Evolutionary conservation across 1,140 invertebrate genomes (phyloP).

Genomic region (Meloidogyne hapla): DNA sequence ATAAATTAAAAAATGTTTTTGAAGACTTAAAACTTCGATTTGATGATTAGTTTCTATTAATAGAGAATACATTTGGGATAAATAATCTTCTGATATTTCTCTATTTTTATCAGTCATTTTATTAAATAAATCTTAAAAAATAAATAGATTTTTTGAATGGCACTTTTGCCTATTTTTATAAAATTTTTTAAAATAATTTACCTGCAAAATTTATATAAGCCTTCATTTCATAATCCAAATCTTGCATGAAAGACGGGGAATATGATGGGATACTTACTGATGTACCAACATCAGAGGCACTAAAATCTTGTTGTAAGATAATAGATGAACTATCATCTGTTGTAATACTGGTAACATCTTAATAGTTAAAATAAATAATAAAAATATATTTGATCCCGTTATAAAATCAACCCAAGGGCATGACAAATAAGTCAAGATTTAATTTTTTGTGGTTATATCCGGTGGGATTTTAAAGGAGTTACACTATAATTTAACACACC

Average conservation of each 20-base stretch:
- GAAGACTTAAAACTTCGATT: neutral
- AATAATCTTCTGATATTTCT: neutral
- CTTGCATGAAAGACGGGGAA: neutral
- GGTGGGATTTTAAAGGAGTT: too few species aligned
- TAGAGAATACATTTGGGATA: neutral
- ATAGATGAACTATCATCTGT: neutral
- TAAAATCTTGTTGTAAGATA: neutral
- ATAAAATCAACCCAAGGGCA: too few species aligned
- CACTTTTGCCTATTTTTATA: neutral
- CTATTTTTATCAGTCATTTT: neutral
- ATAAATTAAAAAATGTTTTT: conserved; percentile 4
- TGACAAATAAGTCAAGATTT: too few species aligned
- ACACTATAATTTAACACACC: too few species aligned
- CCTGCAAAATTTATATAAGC: conserved; percentile 6
- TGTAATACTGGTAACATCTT: neutral
- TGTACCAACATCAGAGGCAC: neutral
- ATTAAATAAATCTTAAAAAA: neutral
- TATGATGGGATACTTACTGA: neutral
- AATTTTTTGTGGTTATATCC: too few species aligned
- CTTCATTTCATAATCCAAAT: neutral
- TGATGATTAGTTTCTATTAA: neutral
- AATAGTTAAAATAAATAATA: too few species aligned
- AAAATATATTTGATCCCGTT: too few species aligned
- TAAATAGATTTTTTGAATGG: neutral
- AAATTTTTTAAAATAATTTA: neutral